Base-by-base conservation (phyloP, 2,113 vertebrate species). In the Tetrax tetrax region DNA sequence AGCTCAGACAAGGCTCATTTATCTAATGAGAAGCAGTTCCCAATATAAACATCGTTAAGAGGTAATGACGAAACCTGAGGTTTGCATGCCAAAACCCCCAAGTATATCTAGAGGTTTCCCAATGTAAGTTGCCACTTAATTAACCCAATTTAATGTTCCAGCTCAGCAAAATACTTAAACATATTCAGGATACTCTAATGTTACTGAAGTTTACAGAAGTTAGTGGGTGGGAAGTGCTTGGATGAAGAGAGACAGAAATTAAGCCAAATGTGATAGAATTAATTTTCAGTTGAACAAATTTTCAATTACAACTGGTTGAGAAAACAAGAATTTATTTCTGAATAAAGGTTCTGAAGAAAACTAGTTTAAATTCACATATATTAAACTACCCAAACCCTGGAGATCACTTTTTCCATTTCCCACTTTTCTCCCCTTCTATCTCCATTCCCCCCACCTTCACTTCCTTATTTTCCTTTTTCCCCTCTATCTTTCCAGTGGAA, bases 11-110 rank as follows among this genome's bases (percentile, higher is more conserved):
- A 94, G 33, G 29, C 59, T 94, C 38, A 45, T 97, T 92, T 92
- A 28, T 95, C 83, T 93, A 90, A 95, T 43, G 91, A 95, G 83
- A 80, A 88, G 41, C 63, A 74, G 54, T 75, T 95, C 80, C 51
- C 63, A 89, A 66, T 60, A 83, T 56, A 95, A 95, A 95, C 51
- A 92, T 33, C 66, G 79, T 83, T 86, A 83, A 69, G 57, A 95
- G 20, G 25, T 83, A 92, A 95, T 77, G 74, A 94, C 50, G 82
- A 92, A 94, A 88, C 77, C 54, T 61, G 66, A 85, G 19, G 25
- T 80, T 94, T 82, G 51, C 59, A 83, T 83, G 79, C 74, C 79
- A 94, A 94, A 91, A 66, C 47, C 21, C 68, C 86, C 47, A 77
- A 77, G 60, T 74, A 80, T 11, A 87, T 87, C 53, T 37, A 92